Evolutionary conservation across 1,140 invertebrate genomes (phyloP).

Genomic region (Sarcophaga peregrina): DNA sequence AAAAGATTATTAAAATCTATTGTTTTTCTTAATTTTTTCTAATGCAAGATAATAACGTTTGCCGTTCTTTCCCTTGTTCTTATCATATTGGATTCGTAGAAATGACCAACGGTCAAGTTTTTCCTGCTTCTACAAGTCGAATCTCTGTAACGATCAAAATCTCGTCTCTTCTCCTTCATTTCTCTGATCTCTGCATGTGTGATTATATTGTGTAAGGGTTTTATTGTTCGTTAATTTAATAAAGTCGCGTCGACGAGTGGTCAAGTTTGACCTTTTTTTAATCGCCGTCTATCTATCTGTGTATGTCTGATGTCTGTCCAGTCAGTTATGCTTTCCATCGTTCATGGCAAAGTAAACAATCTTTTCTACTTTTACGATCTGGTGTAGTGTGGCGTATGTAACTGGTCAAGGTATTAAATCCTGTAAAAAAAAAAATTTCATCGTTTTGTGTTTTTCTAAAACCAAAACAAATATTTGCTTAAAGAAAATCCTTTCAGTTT

Average conservation of each 20-base stretch:
- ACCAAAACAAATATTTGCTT: constrained; percentile 25
- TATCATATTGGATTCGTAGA: not conserved
- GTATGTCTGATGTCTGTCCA: too few relatives aligned
- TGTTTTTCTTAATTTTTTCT: constrained; percentile 11
- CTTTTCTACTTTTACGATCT: not conserved
- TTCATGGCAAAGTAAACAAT: not conserved
- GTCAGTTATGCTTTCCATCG: not conserved
- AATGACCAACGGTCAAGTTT: constrained; percentile 41
- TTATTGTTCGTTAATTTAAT: constrained; percentile 35
- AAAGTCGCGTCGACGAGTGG: constrained; percentile 25
- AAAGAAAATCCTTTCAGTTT: constrained; percentile 23
- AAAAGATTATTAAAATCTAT: constrained; percentile 34
- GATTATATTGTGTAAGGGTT: not conserved
- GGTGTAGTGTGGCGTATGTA: not conserved
- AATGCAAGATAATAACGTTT: constrained; percentile 29
- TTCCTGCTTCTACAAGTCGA: not conserved
- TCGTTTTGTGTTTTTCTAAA: constrained; percentile 16
- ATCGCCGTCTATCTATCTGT: not conserved
- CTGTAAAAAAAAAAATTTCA: not conserved
- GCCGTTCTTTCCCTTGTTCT: not conserved
- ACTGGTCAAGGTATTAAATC: constrained; percentile 1
- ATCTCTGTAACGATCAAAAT: not conserved
- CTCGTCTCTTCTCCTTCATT: not conserved
- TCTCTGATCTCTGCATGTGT: constrained; percentile 1
- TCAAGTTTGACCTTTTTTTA: constrained; percentile 40